A percentile compares a stretch with the other conserved stretches of the same genome.
Conservation (phyloP, 2,113 vertebrate species). For the Furnarius figulus region DNA sequence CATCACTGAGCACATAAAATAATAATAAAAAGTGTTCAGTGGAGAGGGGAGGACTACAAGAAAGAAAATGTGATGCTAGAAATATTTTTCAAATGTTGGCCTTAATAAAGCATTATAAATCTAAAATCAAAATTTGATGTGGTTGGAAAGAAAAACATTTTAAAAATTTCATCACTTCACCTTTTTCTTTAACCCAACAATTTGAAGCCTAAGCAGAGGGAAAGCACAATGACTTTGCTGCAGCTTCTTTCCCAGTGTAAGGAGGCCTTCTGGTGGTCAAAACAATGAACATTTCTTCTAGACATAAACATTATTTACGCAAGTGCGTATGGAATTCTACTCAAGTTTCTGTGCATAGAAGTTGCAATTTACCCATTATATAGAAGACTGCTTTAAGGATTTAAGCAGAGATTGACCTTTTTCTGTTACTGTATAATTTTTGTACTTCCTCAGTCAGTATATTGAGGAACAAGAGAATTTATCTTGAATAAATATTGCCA, state of each 20-base stretch:
- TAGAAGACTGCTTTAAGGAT: background rate
- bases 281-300: background rate
- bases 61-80: background rate
- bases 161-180: background rate
- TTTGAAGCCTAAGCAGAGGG: background rate
- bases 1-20: background rate
- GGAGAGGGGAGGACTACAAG: background rate
- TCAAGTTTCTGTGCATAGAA: background rate
- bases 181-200: background rate
- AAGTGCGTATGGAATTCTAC: background rate
- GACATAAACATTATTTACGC: background rate
- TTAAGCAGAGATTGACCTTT: background rate
- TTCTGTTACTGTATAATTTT: background rate
- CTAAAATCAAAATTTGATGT: background rate
- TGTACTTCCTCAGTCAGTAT: background rate
- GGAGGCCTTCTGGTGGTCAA: slow-evolving; percentile 75
- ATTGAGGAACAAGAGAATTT: background rate
- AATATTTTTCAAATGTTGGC: background rate
- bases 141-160: background rate
- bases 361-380: background rate
- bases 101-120: background rate
- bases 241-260: slow-evolving; percentile 41
- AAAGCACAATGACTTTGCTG: background rate
- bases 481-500: background rate
- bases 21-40: background rate